These are phyloP conservation scores for Montipora foliosa DNA, from an alignment of 64 coral and sea anemone species.

Conservation along the genomic window DNA sequence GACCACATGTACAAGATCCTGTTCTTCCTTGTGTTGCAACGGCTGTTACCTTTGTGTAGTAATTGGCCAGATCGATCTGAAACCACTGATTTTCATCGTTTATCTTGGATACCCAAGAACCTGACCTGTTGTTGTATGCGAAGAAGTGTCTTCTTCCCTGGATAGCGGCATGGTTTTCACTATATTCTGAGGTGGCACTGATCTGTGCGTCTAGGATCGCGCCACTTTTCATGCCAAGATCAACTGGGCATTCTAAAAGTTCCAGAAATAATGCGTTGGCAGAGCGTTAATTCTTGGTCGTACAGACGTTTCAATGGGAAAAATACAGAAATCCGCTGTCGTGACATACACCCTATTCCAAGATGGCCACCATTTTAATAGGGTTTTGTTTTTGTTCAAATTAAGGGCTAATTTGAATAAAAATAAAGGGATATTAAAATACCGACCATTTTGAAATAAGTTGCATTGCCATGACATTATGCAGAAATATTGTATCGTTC, in stretches of 20 bases:
- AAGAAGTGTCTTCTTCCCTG: conserved; percentile 41
- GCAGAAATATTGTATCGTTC: no score
- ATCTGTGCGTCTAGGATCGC: conserved; percentile 52
- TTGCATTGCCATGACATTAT: no score
- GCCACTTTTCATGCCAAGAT: conserved; percentile 49
- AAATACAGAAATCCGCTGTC: no score
- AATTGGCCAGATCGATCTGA: conserved; percentile 47
- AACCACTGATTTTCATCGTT: conserved; percentile 54
- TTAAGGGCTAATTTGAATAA: no score
- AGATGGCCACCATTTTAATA: no score
- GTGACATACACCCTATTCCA: no score
- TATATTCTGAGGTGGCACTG: conserved; percentile 43
- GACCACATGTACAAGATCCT: not conserved
- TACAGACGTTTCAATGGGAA: no score
- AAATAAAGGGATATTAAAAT: no score
- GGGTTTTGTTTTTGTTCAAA: no score
- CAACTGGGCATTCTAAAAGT: not conserved
- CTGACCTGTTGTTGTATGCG: not conserved
- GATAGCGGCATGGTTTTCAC: not conserved
- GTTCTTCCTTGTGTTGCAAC: conserved; percentile 34
- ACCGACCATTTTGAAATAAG: no score
- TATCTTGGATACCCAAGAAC: conserved; percentile 25
- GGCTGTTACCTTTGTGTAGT: not conserved
- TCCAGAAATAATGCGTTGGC: not conserved
- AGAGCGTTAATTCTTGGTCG: no score